Conservation (phyloP, 2,113 vertebrate genomes). For the Menura novaehollandiae region DNA sequence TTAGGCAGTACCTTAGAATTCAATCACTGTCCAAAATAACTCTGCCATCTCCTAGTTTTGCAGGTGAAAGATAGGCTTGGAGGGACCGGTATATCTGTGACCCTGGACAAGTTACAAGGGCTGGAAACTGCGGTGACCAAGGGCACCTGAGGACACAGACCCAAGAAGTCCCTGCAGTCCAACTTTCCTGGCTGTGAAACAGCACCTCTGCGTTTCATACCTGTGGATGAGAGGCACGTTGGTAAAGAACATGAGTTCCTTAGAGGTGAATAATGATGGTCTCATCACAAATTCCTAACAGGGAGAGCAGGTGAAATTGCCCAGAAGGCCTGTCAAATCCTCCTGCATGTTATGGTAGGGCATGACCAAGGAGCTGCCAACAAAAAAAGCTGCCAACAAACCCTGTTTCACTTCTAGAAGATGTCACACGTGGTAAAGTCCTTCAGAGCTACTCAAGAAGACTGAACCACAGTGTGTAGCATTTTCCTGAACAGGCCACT, state of each 20-base stretch:
- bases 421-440: fast-evolving
- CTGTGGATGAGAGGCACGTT: fast-evolving
- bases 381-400: neutral
- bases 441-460: neutral
- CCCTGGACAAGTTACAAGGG: neutral
- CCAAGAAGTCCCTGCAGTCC: neutral
- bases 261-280: neutral
- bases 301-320: neutral
- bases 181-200: neutral
- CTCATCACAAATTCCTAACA: neutral
- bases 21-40: neutral
- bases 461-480: fast-evolving
- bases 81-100: neutral
- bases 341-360: neutral
- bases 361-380: neutral
- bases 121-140: neutral
- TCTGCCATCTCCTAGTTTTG: neutral
- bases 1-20: neutral
- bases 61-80: neutral
- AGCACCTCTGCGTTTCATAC: neutral
- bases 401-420: neutral
- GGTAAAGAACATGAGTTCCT: neutral
- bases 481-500: neutral
- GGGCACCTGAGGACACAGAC: neutral
- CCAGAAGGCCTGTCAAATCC: neutral